Percentiles rank a stretch among this genome's conserved stretches.
phyloP scores from a whole-genome alignment of 2,113 vertebrate genomes.

The Scophthalmus maximus region DNA sequence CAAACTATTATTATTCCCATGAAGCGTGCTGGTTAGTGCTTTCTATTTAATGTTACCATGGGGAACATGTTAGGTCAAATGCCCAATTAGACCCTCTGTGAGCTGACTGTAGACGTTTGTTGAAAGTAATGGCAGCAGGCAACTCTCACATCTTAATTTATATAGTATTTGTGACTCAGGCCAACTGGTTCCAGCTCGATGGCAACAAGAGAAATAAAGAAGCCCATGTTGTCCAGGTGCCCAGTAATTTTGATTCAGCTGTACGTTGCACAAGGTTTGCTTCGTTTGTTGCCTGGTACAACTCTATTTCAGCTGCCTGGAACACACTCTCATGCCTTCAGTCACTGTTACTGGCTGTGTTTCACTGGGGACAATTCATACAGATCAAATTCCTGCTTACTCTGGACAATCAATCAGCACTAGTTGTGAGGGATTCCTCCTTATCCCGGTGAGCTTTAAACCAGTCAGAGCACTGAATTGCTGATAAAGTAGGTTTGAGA shows the following conservation, averaged over 20 bases:
- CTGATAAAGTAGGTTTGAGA: constrained; percentile 36
- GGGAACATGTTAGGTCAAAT: too few relatives aligned
- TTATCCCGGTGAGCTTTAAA: constrained; percentile 36
- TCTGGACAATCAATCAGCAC: constrained; percentile 29
- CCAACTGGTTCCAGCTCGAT: not conserved
- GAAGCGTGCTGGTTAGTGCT: too few relatives aligned
- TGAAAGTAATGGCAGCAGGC: not conserved
- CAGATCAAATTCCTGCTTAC: constrained; percentile 48
- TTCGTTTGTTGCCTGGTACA: constrained; percentile 7
- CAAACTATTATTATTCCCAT: too few relatives aligned
- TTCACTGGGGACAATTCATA: constrained; percentile 35
- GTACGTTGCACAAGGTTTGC: not conserved
- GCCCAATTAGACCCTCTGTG: not conserved
- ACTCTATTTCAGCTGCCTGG: too few relatives aligned
- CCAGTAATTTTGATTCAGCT: not conserved
- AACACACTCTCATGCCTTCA: constrained; percentile 9
- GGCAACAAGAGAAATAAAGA: not conserved
- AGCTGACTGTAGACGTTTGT: not conserved
- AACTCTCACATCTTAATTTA: not conserved
- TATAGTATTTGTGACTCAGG: not conserved
- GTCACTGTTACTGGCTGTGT: not conserved
- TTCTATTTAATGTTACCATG: too few relatives aligned
- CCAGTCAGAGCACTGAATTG: constrained; percentile 23
- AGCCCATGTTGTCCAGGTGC: not conserved
- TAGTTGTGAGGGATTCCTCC: constrained; percentile 19